Evolutionary conservation across 2,797 vertebrate species (phyloP).

Genomic region (Coilia nasus): DNA sequence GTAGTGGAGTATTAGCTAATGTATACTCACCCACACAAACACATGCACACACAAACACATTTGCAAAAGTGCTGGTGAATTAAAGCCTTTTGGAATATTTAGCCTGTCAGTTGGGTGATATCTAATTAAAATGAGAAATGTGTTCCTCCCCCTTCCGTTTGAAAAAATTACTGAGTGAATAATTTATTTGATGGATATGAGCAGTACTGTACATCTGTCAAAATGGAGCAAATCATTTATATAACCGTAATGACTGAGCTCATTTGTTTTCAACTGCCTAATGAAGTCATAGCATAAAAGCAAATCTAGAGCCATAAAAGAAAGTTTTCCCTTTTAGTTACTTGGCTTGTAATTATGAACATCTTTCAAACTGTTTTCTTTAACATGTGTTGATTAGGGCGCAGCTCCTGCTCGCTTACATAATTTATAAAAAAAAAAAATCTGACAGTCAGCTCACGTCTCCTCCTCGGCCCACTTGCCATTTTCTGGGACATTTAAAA

Average conservation of each 20-base stretch:
- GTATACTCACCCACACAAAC: not conserved
- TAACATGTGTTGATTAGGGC: constrained; percentile 3
- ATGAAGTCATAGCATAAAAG: not conserved
- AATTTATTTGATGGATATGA: not conserved
- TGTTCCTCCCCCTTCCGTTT: not conserved
- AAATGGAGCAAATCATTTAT: constrained; percentile 51
- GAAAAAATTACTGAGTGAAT: not conserved
- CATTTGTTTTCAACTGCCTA: not conserved
- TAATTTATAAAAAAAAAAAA: not conserved
- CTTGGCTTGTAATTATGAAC: not conserved
- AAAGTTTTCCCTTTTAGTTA: not conserved
- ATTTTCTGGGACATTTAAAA: constrained; percentile 26
- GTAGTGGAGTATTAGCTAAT: not conserved
- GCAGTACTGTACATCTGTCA: constrained; percentile 1
- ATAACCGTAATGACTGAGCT: not conserved
- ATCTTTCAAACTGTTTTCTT: constrained; percentile 5
- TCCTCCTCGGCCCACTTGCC: not conserved
- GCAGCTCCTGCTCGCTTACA: not conserved
- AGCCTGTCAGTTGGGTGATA: not conserved
- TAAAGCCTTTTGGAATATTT: constrained; percentile 1
- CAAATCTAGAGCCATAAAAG: not conserved
- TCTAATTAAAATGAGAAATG: not conserved
- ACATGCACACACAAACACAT: not conserved
- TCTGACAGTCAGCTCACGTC: not conserved
- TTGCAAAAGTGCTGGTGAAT: not conserved